Base-by-base conservation (phyloP, 2,113 vertebrate species). In the Lucifuga dentata region DNA sequence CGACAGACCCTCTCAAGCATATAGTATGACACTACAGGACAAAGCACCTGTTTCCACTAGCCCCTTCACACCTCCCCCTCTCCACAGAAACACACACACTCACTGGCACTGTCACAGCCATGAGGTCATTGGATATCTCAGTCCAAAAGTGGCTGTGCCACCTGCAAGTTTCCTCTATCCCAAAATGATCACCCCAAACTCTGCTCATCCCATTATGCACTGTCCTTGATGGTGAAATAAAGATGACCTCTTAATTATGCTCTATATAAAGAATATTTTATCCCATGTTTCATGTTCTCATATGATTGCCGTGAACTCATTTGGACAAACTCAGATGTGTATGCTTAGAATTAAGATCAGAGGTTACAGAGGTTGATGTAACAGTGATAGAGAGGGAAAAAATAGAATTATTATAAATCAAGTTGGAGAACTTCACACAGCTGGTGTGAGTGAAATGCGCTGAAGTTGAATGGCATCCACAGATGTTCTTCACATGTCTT, bases 41-140 rank as follows among this genome's bases (percentile, higher is more conserved):
- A 78, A 73, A 78, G 75, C 93, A 94, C 91, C 93, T 93, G 93
- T 91, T 91, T 48, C 85, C 59, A 11, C 6, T 44, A 35, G 62
- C 68, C 62, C 67, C 60, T 45, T 71, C 50, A 11, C 68, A 41
- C 63, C 62, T 39, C 46, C 62, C 57, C 51, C 48, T 65, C 63
- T 58, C 56, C 51, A 53, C 61, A 44, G 65, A 76, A 56, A 73
- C 57, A 35, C 32, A 44, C 29, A 44, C 46, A 43, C 70, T 50
- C 63, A 60, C 69, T 76, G 74, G 78, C 69, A 86, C 68, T 61
- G 48, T 83, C 69, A 76, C 68, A 83, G 73, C 65, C 66, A 80
- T 86, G 75, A 89, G 85, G 75, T 90, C 89, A 88, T 65, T 19
- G 35, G 20, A 69, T 87, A 51, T 38, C 46, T 68, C n/a, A 38